Percentiles rank a stretch among this genome's conserved stretches.
These are phyloP conservation scores for Sebastes fasciatus DNA, from an alignment of 2,113 vertebrate species.

Conservation along the genomic window DNA sequence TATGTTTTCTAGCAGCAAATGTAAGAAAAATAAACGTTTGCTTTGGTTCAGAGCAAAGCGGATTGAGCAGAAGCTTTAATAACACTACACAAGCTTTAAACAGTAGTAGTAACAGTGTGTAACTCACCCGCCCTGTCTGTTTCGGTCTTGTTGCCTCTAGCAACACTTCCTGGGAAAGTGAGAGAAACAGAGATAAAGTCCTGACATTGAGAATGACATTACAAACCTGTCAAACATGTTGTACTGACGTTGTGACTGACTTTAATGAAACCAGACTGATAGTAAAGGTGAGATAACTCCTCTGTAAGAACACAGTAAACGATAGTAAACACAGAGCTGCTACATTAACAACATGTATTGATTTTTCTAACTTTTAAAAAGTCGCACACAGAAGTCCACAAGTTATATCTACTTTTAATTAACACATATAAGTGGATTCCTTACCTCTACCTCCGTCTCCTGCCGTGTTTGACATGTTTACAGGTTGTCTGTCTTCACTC, in stretches of 20 bases:
- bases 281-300: not conserved
- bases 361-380: not conserved
- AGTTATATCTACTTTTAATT: not conserved
- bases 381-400: not conserved
- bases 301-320: not conserved
- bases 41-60: not conserved
- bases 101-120: not conserved
- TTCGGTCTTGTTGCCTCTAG: slow-evolving; percentile 32
- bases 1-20: too few species aligned
- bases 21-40: too few species aligned
- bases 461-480: slow-evolving; percentile 28
- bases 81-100: not conserved
- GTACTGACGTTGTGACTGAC: not conserved
- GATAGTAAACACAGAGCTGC: not conserved
- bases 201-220: not conserved
- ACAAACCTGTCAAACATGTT: not conserved
- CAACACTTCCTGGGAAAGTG: slow-evolving; percentile 45
- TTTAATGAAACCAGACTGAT: not conserved
- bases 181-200: not conserved
- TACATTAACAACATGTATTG: not conserved
- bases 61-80: not conserved
- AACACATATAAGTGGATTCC: not conserved
- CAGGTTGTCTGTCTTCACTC: not conserved
- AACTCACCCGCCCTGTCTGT: slow-evolving; percentile 54
- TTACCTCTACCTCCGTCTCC: slow-evolving; percentile 44